Evolutionary conservation across 1,140 invertebrate genomes (phyloP), one percentile per base, ranked within the genome.

Genomic region (Ceratina calcarata): DNA sequence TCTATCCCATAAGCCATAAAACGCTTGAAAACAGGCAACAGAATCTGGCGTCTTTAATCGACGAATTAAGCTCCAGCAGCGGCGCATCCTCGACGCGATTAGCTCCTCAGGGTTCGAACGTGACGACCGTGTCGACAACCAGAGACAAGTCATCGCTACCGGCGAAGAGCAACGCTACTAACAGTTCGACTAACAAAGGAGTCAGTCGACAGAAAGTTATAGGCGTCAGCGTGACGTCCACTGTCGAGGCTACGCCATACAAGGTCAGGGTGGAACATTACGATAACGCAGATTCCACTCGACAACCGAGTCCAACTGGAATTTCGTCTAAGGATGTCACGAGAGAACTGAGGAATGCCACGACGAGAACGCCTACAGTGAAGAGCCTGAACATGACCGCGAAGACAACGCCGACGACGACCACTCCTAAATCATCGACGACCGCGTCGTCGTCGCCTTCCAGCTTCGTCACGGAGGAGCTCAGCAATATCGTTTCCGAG

Each of bases 401-500:
- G 0, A 80, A 66, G 7, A 68, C 68, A 0, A 62, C 60, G 12
- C 70, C 78, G 2, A 69, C 77, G 13, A 73, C 77, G 1, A 85
- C 81, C 0, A 81, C 80, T 0, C 55, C 76, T 0, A 65, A 18
- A 13, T 82, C 66, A 12, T 57, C 77, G 18, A 84, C 79, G 0
- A 76, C 83, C 0, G 85, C 88, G 0, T 72, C 88, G 3, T 75
- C 84, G 1, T 68, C 82, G 6, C 51, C 85, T 0, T 90, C 88
- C 0, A 83, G 89, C 55, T 79, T 94, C 22, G 90, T 93, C 0
- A 93, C 93, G 0, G 93, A 94, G 80, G 93, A 94, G 49, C 86
- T 91, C 1, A 93, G 86, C 78, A 94, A 93, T 57, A 91, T 94
- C 45, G 91, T 94, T 0, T 93, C 94, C 0, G 93, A 94, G 70